Base-by-base conservation (phyloP, 2,797 vertebrate species). In the Pantherophis alleghaniensis region DNA sequence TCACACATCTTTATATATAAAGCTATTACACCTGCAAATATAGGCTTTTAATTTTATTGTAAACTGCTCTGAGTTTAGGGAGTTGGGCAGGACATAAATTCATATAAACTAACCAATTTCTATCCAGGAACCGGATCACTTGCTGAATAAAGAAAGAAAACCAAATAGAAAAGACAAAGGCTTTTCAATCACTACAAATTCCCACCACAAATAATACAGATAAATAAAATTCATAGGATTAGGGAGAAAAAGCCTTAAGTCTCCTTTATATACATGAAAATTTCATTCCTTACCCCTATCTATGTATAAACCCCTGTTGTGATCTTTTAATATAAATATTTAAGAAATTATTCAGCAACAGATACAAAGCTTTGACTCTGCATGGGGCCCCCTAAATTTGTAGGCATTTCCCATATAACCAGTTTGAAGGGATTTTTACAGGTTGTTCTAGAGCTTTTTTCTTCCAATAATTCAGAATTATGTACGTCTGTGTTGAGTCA, bases 401-500 rank as follows among this genome's bases (percentile, higher is more conserved):
- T 0, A 4, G 87, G 90, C 0, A 0, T 37, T 94, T 56, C 91
- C 89, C 89, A 86, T 93, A 91, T 51, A 79, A 91, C 42, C 11
- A 59, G 83, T 28, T 1, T 60, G 92, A 74, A 94, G 94, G 93
- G 94, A 92, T 69, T 92, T 91, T 93, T 91, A 92, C 95, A 95
- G 94, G 26, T 0, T 5, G 92, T 79, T 14, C 66, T 10, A 0
- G 89, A 90, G 92, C 92, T 24, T 83, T 83, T 83, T 24, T 24
- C 79, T 13, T 47, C 74, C 79, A 83, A 24, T 83, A 47, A 47
- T 83, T 93, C 14, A 0, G 83, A 92, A 74, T 11, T 2, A 57
- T 89, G 5, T 92, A 42, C 13, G 4, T 26, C 86, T n/a, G 13
- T 88, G 83, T 90, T 90, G 93, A 91, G 61, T 37, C 87, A 32